phyloP scores from a whole-genome alignment of 2,888 invertebrate genomes.

The Coenonympha arcania region DNA sequence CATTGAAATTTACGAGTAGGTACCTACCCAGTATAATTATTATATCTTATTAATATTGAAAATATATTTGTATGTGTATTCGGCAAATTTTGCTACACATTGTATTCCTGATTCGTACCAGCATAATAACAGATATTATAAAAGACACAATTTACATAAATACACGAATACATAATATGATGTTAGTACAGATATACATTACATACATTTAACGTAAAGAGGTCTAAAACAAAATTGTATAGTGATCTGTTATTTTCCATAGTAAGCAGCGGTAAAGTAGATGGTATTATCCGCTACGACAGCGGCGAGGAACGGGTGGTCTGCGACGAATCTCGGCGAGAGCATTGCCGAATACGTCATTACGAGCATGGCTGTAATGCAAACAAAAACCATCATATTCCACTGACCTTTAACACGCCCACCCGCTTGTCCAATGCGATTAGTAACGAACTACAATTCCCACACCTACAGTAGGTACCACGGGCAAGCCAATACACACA shows the following conservation, averaged over 20 bases:
- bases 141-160: neutral
- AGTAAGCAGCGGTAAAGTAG: constrained; percentile 43
- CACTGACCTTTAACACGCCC: neutral
- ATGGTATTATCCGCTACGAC: constrained; percentile 38
- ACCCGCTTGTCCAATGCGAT: too few species aligned
- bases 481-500: too few species aligned
- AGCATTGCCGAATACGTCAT: constrained; percentile 40
- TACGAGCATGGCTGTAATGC: constrained; percentile 49
- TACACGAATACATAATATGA: too few species aligned
- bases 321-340: constrained; percentile 44
- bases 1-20: neutral
- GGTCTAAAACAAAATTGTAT: neutral
- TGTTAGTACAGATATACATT: too few species aligned
- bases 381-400: constrained; percentile 14
- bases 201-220: too few species aligned
- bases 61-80: too few species aligned
- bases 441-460: too few species aligned
- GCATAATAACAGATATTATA: too few species aligned
- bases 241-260: constrained; percentile 29
- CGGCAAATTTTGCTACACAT: too few species aligned
- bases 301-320: constrained; percentile 49
- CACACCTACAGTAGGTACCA: too few species aligned
- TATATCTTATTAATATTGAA: too few species aligned
- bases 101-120: too few species aligned
- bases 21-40: neutral